These are phyloP conservation scores for Spinus olivaceus DNA, from an alignment of 2,797 vertebrate species.

Conservation along the genomic window DNA sequence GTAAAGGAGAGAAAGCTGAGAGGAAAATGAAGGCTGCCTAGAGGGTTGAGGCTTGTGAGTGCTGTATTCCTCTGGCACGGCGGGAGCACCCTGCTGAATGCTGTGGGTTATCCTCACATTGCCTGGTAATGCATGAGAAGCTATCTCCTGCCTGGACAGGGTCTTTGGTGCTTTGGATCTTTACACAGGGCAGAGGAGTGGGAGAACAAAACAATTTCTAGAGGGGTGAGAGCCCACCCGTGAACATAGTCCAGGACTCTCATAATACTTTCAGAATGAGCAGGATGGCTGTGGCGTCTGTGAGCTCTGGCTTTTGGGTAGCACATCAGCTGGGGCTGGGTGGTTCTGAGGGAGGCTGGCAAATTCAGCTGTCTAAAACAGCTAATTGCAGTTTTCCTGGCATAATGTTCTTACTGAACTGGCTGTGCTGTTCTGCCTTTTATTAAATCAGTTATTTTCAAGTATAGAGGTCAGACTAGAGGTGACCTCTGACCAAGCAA, in stretches of 20 bases:
- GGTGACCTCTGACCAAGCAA: background rate
- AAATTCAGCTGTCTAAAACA: background rate
- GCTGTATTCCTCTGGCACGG: background rate
- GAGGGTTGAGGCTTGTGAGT: background rate
- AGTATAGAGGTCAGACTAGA: background rate
- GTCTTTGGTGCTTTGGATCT: background rate
- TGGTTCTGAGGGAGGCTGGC: background rate
- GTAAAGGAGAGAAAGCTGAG: background rate
- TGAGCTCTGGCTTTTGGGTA: background rate
- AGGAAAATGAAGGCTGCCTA: background rate
- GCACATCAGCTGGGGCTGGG: background rate
- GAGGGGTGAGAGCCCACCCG: accelerated
- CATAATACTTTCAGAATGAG: background rate
- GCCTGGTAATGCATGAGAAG: background rate
- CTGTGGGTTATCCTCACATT: accelerated
- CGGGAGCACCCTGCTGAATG: background rate
- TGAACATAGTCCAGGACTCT: background rate
- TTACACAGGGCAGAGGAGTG: background rate
- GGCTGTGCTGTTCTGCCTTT: background rate
- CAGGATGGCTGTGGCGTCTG: background rate
- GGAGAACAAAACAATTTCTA: background rate
- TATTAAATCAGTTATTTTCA: background rate
- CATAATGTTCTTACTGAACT: background rate
- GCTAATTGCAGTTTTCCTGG: background rate
- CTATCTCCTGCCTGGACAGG: background rate